Evolutionary conservation across 2,797 vertebrate species (phyloP).

Genomic region (Periparus ater): DNA sequence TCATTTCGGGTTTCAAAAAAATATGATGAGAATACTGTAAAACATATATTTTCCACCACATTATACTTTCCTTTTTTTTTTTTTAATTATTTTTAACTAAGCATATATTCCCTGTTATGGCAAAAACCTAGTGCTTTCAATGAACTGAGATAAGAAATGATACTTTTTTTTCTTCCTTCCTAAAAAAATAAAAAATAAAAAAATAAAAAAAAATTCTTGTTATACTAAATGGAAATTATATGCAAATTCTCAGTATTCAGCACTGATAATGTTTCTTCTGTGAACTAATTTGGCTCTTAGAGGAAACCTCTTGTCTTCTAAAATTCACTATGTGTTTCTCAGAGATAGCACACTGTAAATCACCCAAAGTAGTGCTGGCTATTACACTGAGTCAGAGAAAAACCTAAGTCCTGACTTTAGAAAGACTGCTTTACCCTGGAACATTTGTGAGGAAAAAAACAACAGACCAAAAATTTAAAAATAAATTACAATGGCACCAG

Average conservation of each 20-base stretch:
- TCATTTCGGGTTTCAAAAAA: background rate
- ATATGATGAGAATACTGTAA: background rate
- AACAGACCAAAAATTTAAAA: background rate
- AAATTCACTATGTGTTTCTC: background rate
- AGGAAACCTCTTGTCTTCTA: background rate
- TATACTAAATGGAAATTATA: background rate
- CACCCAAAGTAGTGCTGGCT: background rate
- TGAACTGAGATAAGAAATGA: background rate
- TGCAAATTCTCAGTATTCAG: background rate
- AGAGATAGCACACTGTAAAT: background rate
- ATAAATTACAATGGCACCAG: background rate
- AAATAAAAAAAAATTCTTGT: background rate
- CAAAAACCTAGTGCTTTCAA: background rate
- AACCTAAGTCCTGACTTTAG: background rate
- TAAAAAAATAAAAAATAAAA: background rate
- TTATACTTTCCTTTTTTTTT: background rate
- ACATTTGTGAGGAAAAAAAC: background rate
- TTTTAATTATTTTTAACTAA: no score
- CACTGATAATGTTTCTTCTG: background rate
- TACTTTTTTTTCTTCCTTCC: fast-evolving
- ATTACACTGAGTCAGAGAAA: background rate
- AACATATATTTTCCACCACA: background rate
- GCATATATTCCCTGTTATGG: background rate
- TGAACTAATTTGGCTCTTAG: background rate
- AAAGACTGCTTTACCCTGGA: background rate